Percentiles rank a stretch among this genome's conserved stretches.
These are phyloP conservation scores for Catharus ustulatus DNA, from an alignment of 2,797 vertebrate species.

Conservation along the genomic window DNA sequence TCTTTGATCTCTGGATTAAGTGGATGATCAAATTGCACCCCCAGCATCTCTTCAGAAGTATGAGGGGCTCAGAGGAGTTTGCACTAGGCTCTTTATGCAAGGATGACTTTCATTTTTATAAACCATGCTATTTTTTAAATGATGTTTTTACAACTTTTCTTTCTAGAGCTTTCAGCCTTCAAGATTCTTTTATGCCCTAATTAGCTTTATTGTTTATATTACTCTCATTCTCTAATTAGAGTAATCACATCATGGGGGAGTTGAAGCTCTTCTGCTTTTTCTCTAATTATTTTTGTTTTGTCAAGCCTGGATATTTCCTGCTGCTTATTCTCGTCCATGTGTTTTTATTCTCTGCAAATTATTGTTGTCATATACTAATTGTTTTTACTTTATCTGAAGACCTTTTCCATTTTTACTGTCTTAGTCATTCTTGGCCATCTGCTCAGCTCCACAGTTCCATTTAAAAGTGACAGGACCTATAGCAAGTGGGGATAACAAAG, in stretches of 20 bases:
- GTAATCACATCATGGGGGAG: not conserved
- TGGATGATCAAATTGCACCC: not conserved
- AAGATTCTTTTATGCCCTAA: constrained; percentile 17
- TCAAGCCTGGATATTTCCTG: constrained; percentile 19
- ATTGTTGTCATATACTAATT: constrained; percentile 26
- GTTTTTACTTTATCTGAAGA: constrained; percentile 29
- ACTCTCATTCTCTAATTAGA: constrained; percentile 44
- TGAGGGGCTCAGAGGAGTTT: not conserved
- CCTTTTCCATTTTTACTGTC: not conserved
- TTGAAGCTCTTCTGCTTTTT: constrained; percentile 16
- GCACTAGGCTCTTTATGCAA: not conserved
- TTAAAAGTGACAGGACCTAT: not conserved
- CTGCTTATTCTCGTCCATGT: constrained; percentile 10
- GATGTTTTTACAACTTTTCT: not conserved
- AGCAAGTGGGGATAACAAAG: not conserved
- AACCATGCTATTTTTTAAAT: not conserved
- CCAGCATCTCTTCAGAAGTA: not conserved
- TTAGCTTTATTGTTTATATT: constrained; percentile 48
- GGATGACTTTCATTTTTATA: not conserved
- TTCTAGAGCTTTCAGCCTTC: constrained; percentile 1
- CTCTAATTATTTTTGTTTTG: constrained; percentile 55
- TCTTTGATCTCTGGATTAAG: not conserved
- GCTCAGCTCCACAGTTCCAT: not conserved
- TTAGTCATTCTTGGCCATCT: not conserved
- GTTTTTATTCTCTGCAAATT: constrained; percentile 13